Conservation (phyloP, 2,888 invertebrate genomes). For the Amaurobius ferox region DNA sequence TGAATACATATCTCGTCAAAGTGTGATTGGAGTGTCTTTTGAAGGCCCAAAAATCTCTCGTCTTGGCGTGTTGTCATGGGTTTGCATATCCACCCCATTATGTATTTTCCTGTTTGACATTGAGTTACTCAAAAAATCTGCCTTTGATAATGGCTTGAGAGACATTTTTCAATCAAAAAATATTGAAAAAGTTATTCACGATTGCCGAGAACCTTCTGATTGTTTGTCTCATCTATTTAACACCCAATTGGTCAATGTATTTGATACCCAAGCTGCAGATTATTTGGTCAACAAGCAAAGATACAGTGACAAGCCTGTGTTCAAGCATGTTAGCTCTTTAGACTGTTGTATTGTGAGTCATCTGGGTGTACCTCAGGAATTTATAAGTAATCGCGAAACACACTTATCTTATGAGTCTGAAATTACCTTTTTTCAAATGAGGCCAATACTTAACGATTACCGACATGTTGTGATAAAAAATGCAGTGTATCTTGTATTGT, state of each 20-base stretch:
- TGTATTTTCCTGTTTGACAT: slow-evolving; percentile 78
- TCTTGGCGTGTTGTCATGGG: slow-evolving; percentile 76
- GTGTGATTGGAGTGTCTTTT: slow-evolving; percentile 75
- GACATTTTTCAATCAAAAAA: slow-evolving; percentile 78
- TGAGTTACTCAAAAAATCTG: slow-evolving; percentile 75
- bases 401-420: background rate
- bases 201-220: slow-evolving; percentile 81
- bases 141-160: slow-evolving; percentile 78
- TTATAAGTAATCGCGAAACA: background rate
- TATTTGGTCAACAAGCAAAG: slow-evolving; percentile 19
- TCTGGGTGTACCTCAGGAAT: slow-evolving; percentile 33
- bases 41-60: slow-evolving; percentile 77
- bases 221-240: slow-evolving; percentile 81
- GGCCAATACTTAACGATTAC: background rate
- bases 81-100: slow-evolving; percentile 75
- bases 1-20: slow-evolving; percentile 28
- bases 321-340: slow-evolving; percentile 16
- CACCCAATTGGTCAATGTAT: slow-evolving; percentile 81
- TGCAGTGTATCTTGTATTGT: slow-evolving; percentile 15
- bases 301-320: background rate
- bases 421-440: background rate
- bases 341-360: slow-evolving; percentile 28
- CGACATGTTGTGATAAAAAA: slow-evolving; percentile 23
- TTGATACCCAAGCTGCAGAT: slow-evolving; percentile 82
- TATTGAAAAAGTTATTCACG: slow-evolving; percentile 82